These are phyloP conservation scores for Anhinga rufa DNA, from an alignment of 2,113 vertebrate species.

Conservation along the genomic window DNA sequence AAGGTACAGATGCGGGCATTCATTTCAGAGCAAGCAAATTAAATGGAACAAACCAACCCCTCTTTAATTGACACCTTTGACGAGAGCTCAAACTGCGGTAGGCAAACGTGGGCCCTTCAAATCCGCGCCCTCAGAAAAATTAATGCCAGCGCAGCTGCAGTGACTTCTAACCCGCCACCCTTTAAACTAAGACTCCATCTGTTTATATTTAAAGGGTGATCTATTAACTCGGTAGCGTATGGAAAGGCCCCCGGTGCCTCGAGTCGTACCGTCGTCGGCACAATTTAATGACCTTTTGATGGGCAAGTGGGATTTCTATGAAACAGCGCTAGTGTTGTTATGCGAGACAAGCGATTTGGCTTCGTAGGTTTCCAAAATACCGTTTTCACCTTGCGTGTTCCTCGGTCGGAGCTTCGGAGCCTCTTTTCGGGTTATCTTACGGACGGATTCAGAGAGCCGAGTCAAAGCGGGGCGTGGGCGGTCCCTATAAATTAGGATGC, in stretches of 20 bases:
- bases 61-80: not conserved
- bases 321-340: not conserved
- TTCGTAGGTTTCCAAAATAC: not conserved
- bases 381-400: not conserved
- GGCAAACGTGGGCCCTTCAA: not conserved
- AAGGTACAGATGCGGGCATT: slow-evolving; percentile 79
- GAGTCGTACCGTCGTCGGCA: not conserved
- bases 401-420: not conserved
- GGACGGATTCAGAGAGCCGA: not conserved
- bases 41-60: not conserved
- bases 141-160: not conserved
- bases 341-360: not conserved
- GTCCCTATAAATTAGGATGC: not conserved
- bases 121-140: not conserved
- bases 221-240: not conserved
- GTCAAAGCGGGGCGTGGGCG: not conserved
- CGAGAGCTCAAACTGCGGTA: not conserved
- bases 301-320: not conserved
- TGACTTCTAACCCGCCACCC: not conserved
- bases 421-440: not conserved
- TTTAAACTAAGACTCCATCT: slow-evolving; percentile 6
- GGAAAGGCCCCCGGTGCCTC: not conserved
- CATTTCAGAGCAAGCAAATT: not conserved
- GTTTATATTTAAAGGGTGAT: slow-evolving; percentile 23
- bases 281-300: not conserved